Conservation (phyloP, 1,140 invertebrate genomes). For the Meloidogyne hapla region DNA sequence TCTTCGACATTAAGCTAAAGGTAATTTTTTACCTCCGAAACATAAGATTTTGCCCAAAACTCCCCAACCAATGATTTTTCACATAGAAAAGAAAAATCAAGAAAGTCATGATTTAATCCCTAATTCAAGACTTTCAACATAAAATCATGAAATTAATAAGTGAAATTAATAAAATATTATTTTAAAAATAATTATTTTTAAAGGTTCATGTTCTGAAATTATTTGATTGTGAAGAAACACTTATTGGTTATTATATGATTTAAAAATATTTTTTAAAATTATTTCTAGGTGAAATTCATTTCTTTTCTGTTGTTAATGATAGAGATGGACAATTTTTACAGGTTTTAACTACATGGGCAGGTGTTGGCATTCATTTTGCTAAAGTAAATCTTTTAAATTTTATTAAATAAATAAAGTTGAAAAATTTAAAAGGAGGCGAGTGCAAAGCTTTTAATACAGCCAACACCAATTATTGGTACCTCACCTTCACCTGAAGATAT, state of each 20-base stretch:
- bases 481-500: constrained; percentile 46
- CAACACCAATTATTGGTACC: constrained; percentile 25
- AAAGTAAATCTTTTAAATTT: constrained; percentile 30
- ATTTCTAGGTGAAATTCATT: constrained; percentile 53
- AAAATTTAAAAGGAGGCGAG: constrained; percentile 18
- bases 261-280: neutral
- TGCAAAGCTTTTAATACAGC: constrained; percentile 27
- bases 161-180: neutral
- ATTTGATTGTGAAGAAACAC: constrained; percentile 42
- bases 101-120: too few species aligned
- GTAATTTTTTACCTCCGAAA: too few species aligned
- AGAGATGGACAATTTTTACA: constrained; percentile 52
- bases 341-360: constrained; percentile 52
- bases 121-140: too few species aligned
- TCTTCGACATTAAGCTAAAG: too few species aligned
- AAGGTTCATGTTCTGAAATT: constrained; percentile 46
- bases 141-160: too few species aligned
- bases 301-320: constrained; percentile 49
- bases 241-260: constrained; percentile 36
- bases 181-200: neutral
- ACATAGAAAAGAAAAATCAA: too few species aligned
- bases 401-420: neutral
- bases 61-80: too few species aligned
- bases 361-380: constrained; percentile 47
- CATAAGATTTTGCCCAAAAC: too few species aligned